Evolutionary conservation across 2,888 invertebrate species (phyloP).

Genomic region (Cylloceria caligata): DNA sequence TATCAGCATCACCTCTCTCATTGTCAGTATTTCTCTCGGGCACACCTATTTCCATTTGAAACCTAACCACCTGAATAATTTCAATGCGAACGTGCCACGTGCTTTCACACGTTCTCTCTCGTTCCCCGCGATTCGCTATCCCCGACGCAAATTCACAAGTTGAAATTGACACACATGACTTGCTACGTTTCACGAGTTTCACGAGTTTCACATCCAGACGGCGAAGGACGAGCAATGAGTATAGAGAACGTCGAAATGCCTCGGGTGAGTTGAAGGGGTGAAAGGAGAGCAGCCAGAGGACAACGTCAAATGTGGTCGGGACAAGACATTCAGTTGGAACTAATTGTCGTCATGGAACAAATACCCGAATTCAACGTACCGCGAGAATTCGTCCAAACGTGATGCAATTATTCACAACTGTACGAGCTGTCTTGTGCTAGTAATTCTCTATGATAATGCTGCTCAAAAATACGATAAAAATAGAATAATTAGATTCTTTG

Average conservation of each 20-base stretch:
- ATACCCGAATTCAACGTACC: neutral
- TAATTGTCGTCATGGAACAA: conserved; percentile 28
- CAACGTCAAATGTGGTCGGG: conserved; percentile 3
- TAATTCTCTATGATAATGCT: neutral
- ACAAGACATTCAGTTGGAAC: conserved; percentile 15
- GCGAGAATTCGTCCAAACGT: conserved; percentile 2
- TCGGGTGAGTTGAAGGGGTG: neutral
- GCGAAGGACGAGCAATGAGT: neutral
- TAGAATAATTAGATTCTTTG: neutral
- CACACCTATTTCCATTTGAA: conserved; percentile 45
- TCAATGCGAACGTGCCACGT: conserved; percentile 37
- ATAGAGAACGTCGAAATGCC: conserved; percentile 17
- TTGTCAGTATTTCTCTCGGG: too few species aligned
- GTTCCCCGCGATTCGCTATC: neutral
- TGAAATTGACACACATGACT: conserved; percentile 35
- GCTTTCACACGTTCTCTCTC: neutral
- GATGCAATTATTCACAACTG: conserved; percentile 5
- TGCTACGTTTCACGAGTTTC: conserved; percentile 5
- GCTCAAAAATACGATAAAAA: neutral
- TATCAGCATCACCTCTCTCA: conserved; percentile 30
- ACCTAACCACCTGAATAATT: conserved; percentile 47
- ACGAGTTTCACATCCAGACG: neutral
- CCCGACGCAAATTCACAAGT: conserved; percentile 18
- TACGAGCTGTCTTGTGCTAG: neutral
- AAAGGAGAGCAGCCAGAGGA: neutral